These are phyloP conservation scores for Cryptus viduatorius DNA, from an alignment of 2,888 invertebrate species.

Conservation along the genomic window DNA sequence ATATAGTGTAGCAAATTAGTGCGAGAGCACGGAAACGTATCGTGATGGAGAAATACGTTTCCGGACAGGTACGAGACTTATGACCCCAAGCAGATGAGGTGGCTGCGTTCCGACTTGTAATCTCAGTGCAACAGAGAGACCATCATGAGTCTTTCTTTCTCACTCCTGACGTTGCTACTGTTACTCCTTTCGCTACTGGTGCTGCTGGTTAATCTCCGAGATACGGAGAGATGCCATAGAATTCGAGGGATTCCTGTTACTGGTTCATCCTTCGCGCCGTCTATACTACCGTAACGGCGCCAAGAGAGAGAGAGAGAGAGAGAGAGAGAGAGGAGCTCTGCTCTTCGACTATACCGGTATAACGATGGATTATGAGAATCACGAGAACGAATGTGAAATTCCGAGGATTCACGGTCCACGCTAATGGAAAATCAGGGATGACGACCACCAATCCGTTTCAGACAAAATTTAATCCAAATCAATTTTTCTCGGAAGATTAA, in stretches of 20 bases:
- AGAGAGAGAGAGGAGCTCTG: neutral
- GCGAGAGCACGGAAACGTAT: conserved; percentile 38
- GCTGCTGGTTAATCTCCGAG: conserved; percentile 34
- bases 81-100: conserved; percentile 81
- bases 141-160: conserved; percentile 59
- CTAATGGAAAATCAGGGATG: conserved; percentile 12
- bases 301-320: neutral
- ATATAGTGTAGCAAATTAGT: conserved; percentile 39
- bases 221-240: conserved; percentile 7
- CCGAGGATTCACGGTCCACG: neutral
- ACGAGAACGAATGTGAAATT: neutral
- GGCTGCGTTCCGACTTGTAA: conserved; percentile 79
- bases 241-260: conserved; percentile 23
- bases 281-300: conserved; percentile 11
- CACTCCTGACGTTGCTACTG: conserved; percentile 19
- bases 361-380: conserved; percentile 23
- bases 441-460: neutral
- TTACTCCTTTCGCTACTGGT: conserved; percentile 14
- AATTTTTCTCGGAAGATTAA: neutral
- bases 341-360: conserved; percentile 4
- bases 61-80: conserved; percentile 80
- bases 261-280: neutral
- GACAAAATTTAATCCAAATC: neutral
- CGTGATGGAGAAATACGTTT: conserved; percentile 78
- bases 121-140: conserved; percentile 73